phyloP scores from a whole-genome alignment of 1,140 invertebrate genomes.

The Atta texana region DNA sequence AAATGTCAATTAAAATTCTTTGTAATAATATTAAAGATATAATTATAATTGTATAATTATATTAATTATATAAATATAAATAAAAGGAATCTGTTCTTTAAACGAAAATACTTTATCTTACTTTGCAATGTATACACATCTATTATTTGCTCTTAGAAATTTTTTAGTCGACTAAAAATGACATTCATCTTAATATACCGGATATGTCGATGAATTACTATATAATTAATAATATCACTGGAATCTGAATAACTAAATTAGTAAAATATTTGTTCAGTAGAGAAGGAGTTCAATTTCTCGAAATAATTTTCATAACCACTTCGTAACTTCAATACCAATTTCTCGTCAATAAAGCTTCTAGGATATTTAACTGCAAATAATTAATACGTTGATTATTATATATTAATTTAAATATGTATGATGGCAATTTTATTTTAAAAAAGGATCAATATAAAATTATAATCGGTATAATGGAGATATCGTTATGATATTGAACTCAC shows the following conservation, averaged over 20 bases:
- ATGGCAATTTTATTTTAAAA: not conserved
- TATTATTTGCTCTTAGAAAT: not conserved
- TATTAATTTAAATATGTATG: not conserved
- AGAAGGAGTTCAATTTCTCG: not conserved
- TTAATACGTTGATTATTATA: not conserved
- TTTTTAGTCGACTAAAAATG: not conserved
- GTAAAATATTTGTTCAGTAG: not conserved
- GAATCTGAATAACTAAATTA: not conserved
- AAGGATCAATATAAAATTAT: not conserved
- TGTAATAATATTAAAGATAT: not conserved
- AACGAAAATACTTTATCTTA: not conserved
- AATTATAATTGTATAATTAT: too few relatives aligned
- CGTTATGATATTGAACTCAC: not conserved
- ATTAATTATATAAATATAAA: too few relatives aligned
- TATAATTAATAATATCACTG: not conserved
- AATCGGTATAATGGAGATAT: not conserved
- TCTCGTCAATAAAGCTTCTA: not conserved
- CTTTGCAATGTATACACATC: not conserved
- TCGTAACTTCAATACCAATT: not conserved
- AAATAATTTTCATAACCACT: not conserved
- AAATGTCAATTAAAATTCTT: not conserved
- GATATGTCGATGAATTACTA: not conserved
- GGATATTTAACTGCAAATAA: not conserved
- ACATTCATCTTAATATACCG: not conserved
- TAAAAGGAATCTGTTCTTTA: not conserved